Base-by-base conservation (phyloP, 2,113 vertebrate species). In the Chloropsis cyanopogon region DNA sequence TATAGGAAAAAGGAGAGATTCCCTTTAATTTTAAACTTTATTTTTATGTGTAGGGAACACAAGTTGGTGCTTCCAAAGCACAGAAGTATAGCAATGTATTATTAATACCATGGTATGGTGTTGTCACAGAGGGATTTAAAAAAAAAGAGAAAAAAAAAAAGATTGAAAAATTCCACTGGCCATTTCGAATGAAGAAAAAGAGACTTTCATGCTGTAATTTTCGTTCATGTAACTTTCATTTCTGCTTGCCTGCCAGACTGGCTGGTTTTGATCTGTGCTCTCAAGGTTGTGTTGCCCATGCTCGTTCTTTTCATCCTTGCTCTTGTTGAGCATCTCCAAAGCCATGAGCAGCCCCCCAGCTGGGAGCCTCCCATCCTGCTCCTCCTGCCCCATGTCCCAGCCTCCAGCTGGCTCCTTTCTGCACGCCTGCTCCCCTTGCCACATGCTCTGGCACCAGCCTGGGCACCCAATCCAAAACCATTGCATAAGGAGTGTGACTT, bases 401-500 rank as follows among this genome's bases (percentile, higher is more conserved):
- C 21, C 70, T 89, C 86, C 77, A 53, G 33, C 87, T 56, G 64
- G 23, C 6, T 75, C 65, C 69, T 79, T 28, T 18, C 77, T 47
- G 14, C 5, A 3, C 49, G 12, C 23, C 29, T 65, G n/a, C 63
- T 93, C 59, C 42, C 50, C 25, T 47, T 76, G 77, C 39, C 91
- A 9, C 50, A 33, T 6, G 44, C 63, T 49, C 11, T 60, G 73
- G 75, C 54, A 53, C 41, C 80, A 85, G 26, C 68, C 84, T 41
- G 1, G 24, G 59, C 54, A 24, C 76, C 73, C 5, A 3, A 39
- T 33, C 39, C 20, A 33, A 59, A 79, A 16, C 70, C 81, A 63
- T 96, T 96, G 7, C 81, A 75, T 90, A 78, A 92, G 65, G 52
- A 73, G 46, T 92, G 82, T 68, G 91, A 86, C 83, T 96, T 59